Base-by-base conservation (phyloP, 2,113 vertebrate genomes). In the Grus americana region DNA sequence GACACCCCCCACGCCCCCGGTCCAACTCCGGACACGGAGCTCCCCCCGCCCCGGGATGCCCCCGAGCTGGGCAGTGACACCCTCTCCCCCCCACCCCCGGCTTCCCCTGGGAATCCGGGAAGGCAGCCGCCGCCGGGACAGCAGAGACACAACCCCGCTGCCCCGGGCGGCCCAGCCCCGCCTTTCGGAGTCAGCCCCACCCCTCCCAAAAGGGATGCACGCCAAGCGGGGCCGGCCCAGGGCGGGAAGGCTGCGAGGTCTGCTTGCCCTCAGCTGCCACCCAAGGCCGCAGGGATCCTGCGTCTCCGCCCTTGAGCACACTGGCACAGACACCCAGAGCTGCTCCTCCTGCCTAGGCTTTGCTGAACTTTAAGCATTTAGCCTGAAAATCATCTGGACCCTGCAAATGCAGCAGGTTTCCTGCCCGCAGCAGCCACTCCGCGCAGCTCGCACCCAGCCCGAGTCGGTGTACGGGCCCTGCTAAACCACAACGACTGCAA, bases 391-490 rank as follows among this genome's bases (percentile, higher is more conserved):
- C 40, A 6, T 6, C 50, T 2, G 3, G 19, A 3, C 5, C 10
- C 50, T 6, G 47, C 5, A 10, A 61, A 34, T 7, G 22, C 14
- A 5, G 13, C 42, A 15, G 34, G 13, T 36, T 73, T 38, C 34
- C 42, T 15, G 32, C 36, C 23, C 5, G 1, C 62, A 44, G 29
- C 24, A 26, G 24, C 58, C 2, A 10, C 30, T 24, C 32, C 20
- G 7, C 1, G 27, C n/a, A 10, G 32, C 54, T 72, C 4, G 1
- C 22, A 10, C 49, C n/a, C 12, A 1, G 65, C 30, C 20, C 26
- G 23, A 1, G 2, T 9, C 3, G 1, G 32, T 11, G 3, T 12
- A 15, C 0, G 2, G 12, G 73, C 36, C 8, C 42, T 21, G 70
- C 12, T 29, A 42, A 30, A 55, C 46, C 27, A 5, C 58, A 26